Conservation (phyloP, 2,113 vertebrate species). For the Phyllostomus hastatus region DNA sequence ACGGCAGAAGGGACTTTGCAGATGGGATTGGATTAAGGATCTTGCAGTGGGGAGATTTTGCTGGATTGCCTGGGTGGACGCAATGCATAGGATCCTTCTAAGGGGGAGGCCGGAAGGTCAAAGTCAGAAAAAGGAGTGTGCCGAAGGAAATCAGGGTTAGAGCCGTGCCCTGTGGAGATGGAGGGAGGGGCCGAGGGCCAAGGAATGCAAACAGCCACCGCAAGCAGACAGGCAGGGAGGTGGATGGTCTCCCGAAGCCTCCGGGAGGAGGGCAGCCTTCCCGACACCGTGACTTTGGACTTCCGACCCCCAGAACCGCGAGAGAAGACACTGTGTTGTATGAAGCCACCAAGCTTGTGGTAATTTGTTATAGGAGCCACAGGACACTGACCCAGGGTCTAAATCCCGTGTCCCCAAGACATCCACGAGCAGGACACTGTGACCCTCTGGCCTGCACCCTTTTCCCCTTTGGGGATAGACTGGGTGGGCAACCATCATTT, state of each 20-base stretch:
- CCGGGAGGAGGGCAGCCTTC: neutral
- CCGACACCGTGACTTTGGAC: neutral
- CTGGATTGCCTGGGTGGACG: neutral
- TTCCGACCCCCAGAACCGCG: neutral
- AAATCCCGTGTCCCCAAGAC: neutral
- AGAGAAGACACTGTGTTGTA: neutral
- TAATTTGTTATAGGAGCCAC: neutral
- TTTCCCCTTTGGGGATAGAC: neutral
- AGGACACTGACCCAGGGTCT: neutral
- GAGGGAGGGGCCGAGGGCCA: neutral
- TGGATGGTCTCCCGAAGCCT: neutral
- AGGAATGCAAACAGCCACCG: neutral
- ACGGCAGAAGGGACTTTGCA: neutral
- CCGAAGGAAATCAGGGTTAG: neutral
- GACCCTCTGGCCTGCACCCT: neutral
- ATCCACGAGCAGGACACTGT: neutral
- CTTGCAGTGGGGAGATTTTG: neutral
- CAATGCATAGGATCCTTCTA: neutral
- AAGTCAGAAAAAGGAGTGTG: neutral
- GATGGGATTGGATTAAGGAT: neutral
- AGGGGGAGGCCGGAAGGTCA: neutral
- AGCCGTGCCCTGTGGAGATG: neutral
- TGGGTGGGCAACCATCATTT: neutral
- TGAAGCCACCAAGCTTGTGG: neutral
- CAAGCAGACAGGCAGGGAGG: neutral